A percentile compares a stretch with the other conserved stretches of the same genome.
Conservation (phyloP, 1,140 invertebrate species). For the Euschistus heros region DNA sequence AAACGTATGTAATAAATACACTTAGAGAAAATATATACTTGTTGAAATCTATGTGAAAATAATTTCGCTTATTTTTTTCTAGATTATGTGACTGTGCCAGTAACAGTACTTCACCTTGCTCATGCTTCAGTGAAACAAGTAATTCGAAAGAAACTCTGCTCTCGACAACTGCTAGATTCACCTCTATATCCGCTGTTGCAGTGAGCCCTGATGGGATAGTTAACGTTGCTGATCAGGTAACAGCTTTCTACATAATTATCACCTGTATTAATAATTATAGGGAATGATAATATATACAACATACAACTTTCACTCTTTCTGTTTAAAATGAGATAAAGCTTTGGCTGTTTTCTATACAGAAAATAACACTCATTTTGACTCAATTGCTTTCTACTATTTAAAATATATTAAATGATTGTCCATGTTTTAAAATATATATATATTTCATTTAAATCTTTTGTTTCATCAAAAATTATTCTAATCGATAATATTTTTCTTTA, state of each 20-base stretch:
- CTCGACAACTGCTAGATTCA: conserved; percentile 81
- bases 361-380: too few species aligned
- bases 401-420: too few species aligned
- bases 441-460: too few species aligned
- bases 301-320: too few species aligned
- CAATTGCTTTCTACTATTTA: too few species aligned
- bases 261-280: conserved; percentile 38
- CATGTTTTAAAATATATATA: too few species aligned
- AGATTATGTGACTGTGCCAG: conserved; percentile 31
- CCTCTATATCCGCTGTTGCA: conserved; percentile 81
- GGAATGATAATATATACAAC: too few species aligned
- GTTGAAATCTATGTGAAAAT: neutral
- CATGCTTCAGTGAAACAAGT: conserved; percentile 31
- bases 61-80: conserved; percentile 16
- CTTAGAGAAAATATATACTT: neutral
- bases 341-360: too few species aligned
- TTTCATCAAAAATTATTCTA: too few species aligned
- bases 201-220: conserved; percentile 88
- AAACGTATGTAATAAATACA: conserved; percentile 27
- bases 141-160: conserved; percentile 56
- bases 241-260: conserved; percentile 77
- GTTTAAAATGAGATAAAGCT: too few species aligned
- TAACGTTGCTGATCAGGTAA: conserved; percentile 82
- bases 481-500: too few species aligned
- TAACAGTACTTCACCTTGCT: conserved; percentile 32